phyloP scores from a whole-genome alignment of 2,113 vertebrate species.

The Donacobius atricapilla region DNA sequence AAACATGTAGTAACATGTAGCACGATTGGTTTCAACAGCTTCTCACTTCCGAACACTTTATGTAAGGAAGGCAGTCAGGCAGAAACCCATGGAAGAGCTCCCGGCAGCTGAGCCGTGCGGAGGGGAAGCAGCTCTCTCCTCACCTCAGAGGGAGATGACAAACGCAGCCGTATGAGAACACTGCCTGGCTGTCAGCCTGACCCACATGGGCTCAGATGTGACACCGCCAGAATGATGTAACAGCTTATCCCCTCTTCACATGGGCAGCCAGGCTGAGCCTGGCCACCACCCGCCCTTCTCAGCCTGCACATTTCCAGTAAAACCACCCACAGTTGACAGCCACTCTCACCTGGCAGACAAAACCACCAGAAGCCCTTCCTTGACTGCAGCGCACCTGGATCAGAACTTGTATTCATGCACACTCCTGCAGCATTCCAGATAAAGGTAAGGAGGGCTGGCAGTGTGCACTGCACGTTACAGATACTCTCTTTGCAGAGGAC shows the following conservation, averaged over 20 bases:
- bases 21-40: conserved; percentile 4
- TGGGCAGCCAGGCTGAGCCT: not conserved
- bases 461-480: accelerated
- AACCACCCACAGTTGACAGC: not conserved
- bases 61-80: not conserved
- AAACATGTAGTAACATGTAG: not conserved
- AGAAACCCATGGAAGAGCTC: not conserved
- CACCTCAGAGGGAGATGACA: not conserved
- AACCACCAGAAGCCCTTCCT: not conserved
- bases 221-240: not conserved
- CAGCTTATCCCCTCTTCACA: not conserved
- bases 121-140: not conserved
- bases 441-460: not conserved
- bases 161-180: not conserved
- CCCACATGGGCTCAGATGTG: not conserved
- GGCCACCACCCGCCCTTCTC: not conserved
- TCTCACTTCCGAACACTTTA: not conserved
- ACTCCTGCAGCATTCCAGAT: accelerated
- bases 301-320: not conserved
- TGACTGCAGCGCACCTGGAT: not conserved
- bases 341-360: not conserved
- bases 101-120: not conserved
- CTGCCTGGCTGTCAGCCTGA: not conserved
- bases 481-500: not conserved
- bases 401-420: not conserved